phyloP scores from a whole-genome alignment of 2,113 vertebrate genomes.

The Rissa tridactyla region DNA sequence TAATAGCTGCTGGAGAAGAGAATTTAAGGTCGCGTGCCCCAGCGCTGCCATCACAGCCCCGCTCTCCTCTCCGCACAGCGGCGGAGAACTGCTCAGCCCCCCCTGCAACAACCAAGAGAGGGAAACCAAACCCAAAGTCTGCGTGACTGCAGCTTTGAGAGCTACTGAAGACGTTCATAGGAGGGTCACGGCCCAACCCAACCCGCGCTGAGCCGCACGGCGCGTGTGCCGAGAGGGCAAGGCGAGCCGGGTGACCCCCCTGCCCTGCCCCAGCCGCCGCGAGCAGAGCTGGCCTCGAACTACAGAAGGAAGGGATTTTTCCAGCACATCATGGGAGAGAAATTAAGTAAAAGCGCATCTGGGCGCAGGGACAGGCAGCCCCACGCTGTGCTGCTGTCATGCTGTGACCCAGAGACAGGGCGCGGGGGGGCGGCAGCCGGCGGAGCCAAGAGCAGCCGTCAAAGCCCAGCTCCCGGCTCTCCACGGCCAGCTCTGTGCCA shows the following conservation, averaged over 20 bases:
- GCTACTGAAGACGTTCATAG: neutral
- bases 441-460: neutral
- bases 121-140: neutral
- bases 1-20: neutral
- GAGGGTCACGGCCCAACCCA: accelerated
- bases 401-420: neutral
- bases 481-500: neutral
- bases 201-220: neutral
- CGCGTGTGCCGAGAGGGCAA: too few relatives aligned
- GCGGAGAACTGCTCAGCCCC: neutral
- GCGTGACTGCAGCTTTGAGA: accelerated
- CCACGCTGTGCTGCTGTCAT: neutral
- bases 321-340: neutral
- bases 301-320: neutral
- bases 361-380: neutral
- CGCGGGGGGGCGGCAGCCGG: neutral
- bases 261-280: neutral
- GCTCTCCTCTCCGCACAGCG: neutral
- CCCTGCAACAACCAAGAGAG: neutral
- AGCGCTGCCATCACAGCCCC: accelerated
- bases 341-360: neutral
- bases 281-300: neutral
- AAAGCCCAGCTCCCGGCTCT: neutral
- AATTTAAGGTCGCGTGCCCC: neutral
- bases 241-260: too few relatives aligned